Evolutionary conservation across 1,140 invertebrate genomes (phyloP), one percentile per base, ranked within the genome.

Genomic region (Wiebesia pumilae): DNA sequence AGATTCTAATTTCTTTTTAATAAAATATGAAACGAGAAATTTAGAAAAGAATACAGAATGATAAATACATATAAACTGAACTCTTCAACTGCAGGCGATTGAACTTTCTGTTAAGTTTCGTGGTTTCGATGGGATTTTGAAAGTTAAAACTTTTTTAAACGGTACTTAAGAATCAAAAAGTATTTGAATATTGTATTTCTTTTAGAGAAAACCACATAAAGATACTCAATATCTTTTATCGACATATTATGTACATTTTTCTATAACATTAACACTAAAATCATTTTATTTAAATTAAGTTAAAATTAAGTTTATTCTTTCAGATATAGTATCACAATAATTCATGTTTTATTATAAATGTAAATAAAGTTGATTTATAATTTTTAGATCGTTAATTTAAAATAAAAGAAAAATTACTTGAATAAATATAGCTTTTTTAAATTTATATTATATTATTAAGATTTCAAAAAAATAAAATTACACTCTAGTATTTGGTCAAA

Each of bases 91-190:
- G 62, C 62, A 67, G 78, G 35, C 81, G 82, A 87, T 87, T 84
- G 77, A 87, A 84, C 86, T 87, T 87, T 73, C 82, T 43, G 35
- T 33, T 54, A 69, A 87, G 86, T 84, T 84, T 84, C 81, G 82
- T 38, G 77, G 82, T 73, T 87, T 75, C 54, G 24, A 54, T 30
- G 24, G 73, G n/a, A 83, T 83, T 54, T 47, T 43, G 43, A 43
- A 30, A 84, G 81, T 69, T 71, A 47, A 47, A 87, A 81, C 65
- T 84, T 81, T 87, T 51, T 87, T 35, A 79, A 87, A 78, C 47
- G 62, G 81, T 47, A 73, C 86, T 87, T 24, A 67, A 81, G 54
- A 51, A 84, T 81, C 30, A 82, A 58, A 83, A 83, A 83, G 65
- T 33, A 54, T 69, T 87, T 79, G 58, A 83, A 83, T 84, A 69